Evolutionary conservation across 2,797 vertebrate genomes (phyloP).

Genomic region (Anniella stebbinsi): DNA sequence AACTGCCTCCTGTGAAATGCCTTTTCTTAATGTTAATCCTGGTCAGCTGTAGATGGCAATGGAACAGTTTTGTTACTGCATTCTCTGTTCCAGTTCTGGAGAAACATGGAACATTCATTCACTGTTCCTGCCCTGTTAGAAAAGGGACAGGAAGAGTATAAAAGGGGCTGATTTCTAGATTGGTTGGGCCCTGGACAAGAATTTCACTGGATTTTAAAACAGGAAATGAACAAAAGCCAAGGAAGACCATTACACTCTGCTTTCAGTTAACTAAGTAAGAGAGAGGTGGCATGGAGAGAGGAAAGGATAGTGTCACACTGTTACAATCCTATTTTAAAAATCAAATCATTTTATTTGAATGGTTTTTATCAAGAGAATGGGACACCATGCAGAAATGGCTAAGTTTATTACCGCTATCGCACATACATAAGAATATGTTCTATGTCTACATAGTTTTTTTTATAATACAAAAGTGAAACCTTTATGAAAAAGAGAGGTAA

Average conservation of each 20-base stretch:
- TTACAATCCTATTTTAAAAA: background rate
- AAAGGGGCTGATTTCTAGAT: background rate
- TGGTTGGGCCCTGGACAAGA: background rate
- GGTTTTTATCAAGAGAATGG: background rate
- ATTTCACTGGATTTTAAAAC: background rate
- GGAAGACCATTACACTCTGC: background rate
- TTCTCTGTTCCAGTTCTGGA: background rate
- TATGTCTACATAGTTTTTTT: background rate
- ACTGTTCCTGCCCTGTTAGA: background rate
- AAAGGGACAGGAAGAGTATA: background rate
- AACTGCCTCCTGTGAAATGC: background rate
- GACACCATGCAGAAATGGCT: background rate
- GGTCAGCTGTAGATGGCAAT: background rate
- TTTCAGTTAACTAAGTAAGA: background rate
- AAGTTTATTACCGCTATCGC: background rate
- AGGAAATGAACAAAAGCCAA: background rate
- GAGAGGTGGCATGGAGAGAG: background rate
- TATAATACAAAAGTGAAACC: conserved; percentile 39
- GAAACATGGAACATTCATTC: background rate
- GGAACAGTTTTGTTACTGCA: background rate
- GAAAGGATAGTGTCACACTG: background rate
- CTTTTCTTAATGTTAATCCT: background rate
- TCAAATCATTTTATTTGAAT: background rate
- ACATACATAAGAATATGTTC: background rate
- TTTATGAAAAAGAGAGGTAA: conserved; percentile 17